phyloP scores from a whole-genome alignment of 2,888 invertebrate species.

The Leptopilina syphax region DNA sequence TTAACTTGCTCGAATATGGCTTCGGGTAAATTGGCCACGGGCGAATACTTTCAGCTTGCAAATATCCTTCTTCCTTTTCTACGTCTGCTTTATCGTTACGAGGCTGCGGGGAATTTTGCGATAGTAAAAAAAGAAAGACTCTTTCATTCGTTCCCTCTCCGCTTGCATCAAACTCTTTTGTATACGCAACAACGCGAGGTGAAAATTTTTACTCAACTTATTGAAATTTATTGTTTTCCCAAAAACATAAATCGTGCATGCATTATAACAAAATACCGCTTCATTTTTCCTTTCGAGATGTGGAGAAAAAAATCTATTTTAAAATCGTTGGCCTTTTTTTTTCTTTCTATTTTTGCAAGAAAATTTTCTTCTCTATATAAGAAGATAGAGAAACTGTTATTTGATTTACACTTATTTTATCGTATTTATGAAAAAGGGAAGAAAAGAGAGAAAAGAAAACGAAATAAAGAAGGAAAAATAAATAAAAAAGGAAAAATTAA shows the following conservation, averaged over 20 bases:
- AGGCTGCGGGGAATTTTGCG: slow-evolving; percentile 35
- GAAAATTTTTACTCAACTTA: slow-evolving; percentile 30
- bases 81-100: slow-evolving; percentile 40
- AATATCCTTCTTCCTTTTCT: slow-evolving; percentile 41
- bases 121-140: slow-evolving; percentile 29
- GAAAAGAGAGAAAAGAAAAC: too few relatives aligned
- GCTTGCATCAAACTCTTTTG: neutral
- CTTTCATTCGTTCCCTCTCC: neutral
- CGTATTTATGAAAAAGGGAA: too few relatives aligned
- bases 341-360: too few relatives aligned
- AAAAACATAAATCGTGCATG: neutral
- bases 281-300: too few relatives aligned
- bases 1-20: slow-evolving; percentile 37
- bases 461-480: too few relatives aligned
- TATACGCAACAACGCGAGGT: slow-evolving; percentile 24
- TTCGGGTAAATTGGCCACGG: slow-evolving; percentile 40
- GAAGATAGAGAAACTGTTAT: too few relatives aligned
- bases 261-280: neutral
- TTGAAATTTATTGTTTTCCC: slow-evolving; percentile 22
- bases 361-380: too few relatives aligned
- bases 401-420: too few relatives aligned
- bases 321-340: too few relatives aligned
- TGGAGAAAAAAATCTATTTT: too few relatives aligned
- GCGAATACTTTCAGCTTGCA: slow-evolving; percentile 38
- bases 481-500: too few relatives aligned